A percentile compares a stretch with the other conserved stretches of the same genome.
phyloP scores from a whole-genome alignment of 2,888 invertebrate species.

The Bellardia pandia region DNA sequence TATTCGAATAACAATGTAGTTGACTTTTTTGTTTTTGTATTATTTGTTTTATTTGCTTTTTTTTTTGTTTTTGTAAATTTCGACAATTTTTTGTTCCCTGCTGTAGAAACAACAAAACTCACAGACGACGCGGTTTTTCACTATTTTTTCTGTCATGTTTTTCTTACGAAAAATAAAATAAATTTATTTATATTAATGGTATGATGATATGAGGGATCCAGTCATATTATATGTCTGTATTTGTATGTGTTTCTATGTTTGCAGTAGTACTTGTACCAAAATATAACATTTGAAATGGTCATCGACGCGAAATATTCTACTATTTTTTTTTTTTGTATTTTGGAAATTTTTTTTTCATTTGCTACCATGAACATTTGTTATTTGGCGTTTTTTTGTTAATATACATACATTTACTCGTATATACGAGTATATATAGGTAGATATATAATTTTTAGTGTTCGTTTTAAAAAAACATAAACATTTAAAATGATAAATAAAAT shows the following conservation, averaged over 20 bases:
- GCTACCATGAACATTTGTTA: constrained; percentile 42
- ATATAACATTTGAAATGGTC: constrained; percentile 62
- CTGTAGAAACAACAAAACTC: constrained; percentile 68
- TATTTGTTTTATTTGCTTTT: constrained; percentile 26
- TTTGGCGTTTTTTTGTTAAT: constrained; percentile 41
- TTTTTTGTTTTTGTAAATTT: constrained; percentile 43
- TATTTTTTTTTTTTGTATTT: constrained; percentile 27
- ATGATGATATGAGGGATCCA: constrained; percentile 37
- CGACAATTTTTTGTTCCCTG: constrained; percentile 22
- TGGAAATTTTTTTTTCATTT: constrained; percentile 40
- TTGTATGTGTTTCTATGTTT: background rate
- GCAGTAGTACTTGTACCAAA: background rate
- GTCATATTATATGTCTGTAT: background rate
- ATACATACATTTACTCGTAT: background rate
- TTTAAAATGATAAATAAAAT: constrained; percentile 69
- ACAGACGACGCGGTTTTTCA: constrained; percentile 73
- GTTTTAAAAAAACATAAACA: constrained; percentile 48
- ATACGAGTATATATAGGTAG: background rate
- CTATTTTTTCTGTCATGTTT: constrained; percentile 58
- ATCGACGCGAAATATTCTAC: constrained; percentile 50
- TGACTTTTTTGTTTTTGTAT: constrained; percentile 69
- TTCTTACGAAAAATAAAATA: constrained; percentile 36
- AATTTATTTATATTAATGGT: constrained; percentile 44
- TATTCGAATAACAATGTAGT: constrained; percentile 73
- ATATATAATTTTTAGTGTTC: constrained; percentile 37